phyloP scores from a whole-genome alignment of 2,113 vertebrate genomes.

The Syngnathoides biaculeatus region DNA sequence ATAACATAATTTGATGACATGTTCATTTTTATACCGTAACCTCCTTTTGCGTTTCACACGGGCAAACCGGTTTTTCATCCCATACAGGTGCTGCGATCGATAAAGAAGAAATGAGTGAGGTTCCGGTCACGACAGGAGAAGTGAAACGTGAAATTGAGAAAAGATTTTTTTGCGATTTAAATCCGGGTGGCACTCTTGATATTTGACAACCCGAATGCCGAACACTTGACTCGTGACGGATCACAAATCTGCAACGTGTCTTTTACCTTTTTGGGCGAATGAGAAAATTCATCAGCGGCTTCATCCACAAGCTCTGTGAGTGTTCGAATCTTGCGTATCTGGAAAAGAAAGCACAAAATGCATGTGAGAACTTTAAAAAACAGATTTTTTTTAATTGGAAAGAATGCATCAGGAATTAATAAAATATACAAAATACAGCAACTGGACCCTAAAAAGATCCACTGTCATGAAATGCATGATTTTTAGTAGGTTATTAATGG shows the following conservation, averaged over 20 bases:
- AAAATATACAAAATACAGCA: no score
- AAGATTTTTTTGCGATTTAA: fast-evolving
- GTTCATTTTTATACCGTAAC: constrained; percentile 23
- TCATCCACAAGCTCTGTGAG: constrained; percentile 54
- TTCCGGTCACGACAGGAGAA: neutral
- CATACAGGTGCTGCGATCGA: constrained; percentile 24
- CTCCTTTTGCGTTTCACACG: neutral
- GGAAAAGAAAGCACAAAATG: neutral
- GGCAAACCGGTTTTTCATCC: neutral
- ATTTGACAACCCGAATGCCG: neutral
- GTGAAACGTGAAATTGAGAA: neutral
- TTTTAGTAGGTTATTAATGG: no score
- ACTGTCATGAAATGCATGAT: no score
- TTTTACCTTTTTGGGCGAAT: constrained; percentile 7
- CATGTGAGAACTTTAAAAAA: neutral
- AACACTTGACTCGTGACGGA: no score
- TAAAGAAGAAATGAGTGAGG: neutral
- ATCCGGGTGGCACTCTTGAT: constrained; percentile 13
- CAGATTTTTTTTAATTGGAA: no score
- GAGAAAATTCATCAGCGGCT: constrained; percentile 33
- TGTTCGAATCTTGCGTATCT: constrained; percentile 51
- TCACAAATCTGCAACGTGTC: neutral
- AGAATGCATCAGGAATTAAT: no score
- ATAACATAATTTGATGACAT: neutral
- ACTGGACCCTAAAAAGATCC: no score